Evolutionary conservation across 1,140 invertebrate species (phyloP), one percentile per base, ranked within the genome.

Genomic region (Agrypnia vestita): DNA sequence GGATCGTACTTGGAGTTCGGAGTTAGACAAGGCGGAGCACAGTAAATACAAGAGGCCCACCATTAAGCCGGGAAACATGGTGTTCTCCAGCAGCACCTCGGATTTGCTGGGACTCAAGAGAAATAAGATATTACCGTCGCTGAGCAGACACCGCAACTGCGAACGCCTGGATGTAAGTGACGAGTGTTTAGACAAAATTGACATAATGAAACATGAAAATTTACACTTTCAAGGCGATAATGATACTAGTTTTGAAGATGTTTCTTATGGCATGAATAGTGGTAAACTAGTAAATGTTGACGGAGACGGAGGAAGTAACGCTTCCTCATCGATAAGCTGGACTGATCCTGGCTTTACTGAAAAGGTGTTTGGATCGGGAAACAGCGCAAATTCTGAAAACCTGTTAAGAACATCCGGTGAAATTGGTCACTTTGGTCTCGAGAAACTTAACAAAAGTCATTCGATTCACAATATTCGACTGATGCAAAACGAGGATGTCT

Each of bases 51-150:
- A 64, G 17, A 76, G 64, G 53, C 44, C 72, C 25, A 55, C 61
- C 79, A 56, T 59, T 6, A 77, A 80, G 21, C 43, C 79, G 6
- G 69, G 64, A n/a, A 69, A 44, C 17, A 80, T 80, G 79, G 84
- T 85, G 1, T 85, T 86, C 82, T 86, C 86, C 49, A 85, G 85
- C 35, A 86, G 85, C 80, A 87, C 87, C 9, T 86, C 85, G 7
- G 86, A 87, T 74, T 79, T 88, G 35, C 85, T 86, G 80, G 82
- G 84, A 19, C 84, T 87, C 15, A 84, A 85, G 62, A 78, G 86
- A 53, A 86, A 85, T 82, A 85, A 85, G 85, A 73, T 81, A 13
- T 47, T 81, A 43, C 80, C 80, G 0, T 78, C 80, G 13, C 80
- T 81, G 12, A 78, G 80, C 47, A 12, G 80, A 13, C 80, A 81